Evolutionary conservation across 2,113 vertebrate species (phyloP).

Genomic region (Oreocharis arfaki): DNA sequence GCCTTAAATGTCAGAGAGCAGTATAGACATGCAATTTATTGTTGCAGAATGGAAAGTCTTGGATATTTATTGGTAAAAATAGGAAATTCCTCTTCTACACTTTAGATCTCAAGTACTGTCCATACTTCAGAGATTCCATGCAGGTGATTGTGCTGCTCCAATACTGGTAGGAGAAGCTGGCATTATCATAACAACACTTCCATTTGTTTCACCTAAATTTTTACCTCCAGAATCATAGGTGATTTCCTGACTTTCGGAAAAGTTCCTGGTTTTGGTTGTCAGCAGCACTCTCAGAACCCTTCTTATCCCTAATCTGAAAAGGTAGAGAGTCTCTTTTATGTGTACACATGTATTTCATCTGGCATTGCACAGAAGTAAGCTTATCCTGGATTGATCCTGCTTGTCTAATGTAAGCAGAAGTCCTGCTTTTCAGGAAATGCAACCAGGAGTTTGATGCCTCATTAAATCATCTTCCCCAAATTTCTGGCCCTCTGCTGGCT

Average conservation of each 20-base stretch:
- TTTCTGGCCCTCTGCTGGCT: constrained; percentile 45
- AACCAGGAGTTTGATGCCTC: neutral
- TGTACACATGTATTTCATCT: neutral
- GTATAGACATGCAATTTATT: neutral
- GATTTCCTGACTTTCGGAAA: neutral
- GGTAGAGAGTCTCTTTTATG: neutral
- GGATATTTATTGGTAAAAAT: neutral
- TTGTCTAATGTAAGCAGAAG: neutral
- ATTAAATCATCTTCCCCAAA: neutral
- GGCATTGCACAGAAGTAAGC: neutral
- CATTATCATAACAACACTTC: constrained; percentile 6
- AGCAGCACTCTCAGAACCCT: neutral
- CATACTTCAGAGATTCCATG: neutral
- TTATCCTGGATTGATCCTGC: neutral
- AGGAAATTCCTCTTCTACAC: neutral
- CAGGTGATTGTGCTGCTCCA: neutral
- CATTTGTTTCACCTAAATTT: neutral
- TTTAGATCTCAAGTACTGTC: neutral
- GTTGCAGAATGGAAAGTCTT: neutral
- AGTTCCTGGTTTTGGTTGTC: neutral
- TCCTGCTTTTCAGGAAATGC: neutral
- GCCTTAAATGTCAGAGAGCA: neutral
- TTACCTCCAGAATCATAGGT: neutral
- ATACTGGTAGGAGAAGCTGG: constrained; percentile 23
- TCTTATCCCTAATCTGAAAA: neutral